Conservation (phyloP, 2,888 invertebrate genomes). For the Leptinotarsa haldemani region DNA sequence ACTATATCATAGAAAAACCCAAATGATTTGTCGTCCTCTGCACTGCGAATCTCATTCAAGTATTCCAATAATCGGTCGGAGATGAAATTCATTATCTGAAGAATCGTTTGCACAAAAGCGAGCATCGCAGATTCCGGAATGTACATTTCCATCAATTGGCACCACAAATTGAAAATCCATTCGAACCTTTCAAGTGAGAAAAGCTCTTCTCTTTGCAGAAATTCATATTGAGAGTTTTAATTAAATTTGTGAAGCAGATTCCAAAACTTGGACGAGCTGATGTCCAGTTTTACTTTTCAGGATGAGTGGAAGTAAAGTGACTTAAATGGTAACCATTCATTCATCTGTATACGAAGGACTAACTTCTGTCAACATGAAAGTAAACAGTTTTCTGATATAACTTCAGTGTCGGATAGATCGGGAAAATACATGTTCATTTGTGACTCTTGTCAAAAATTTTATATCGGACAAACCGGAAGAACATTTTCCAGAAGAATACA, state of each 20-base stretch:
- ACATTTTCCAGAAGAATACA: too few species aligned
- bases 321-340: too few species aligned
- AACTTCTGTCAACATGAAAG: too few species aligned
- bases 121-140: conserved; percentile 38
- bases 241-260: conserved; percentile 35
- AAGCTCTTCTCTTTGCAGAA: conserved; percentile 33
- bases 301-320: not conserved
- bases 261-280: not conserved
- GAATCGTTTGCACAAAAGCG: conserved; percentile 34
- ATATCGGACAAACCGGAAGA: too few species aligned
- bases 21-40: not conserved
- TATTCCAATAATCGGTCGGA: conserved; percentile 24
- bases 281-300: not conserved
- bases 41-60: not conserved
- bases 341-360: too few species aligned
- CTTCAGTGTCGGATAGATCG: too few species aligned
- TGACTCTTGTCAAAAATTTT: too few species aligned
- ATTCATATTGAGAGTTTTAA: conserved; percentile 44
- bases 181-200: conserved; percentile 30
- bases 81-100: conserved; percentile 38
- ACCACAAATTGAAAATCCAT: conserved; percentile 44
- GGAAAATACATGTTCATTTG: too few species aligned
- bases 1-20: not conserved
- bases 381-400: too few species aligned
- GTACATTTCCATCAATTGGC: conserved; percentile 41